Base-by-base conservation (phyloP, 2,888 invertebrate species). In the Cephalotes varians region DNA sequence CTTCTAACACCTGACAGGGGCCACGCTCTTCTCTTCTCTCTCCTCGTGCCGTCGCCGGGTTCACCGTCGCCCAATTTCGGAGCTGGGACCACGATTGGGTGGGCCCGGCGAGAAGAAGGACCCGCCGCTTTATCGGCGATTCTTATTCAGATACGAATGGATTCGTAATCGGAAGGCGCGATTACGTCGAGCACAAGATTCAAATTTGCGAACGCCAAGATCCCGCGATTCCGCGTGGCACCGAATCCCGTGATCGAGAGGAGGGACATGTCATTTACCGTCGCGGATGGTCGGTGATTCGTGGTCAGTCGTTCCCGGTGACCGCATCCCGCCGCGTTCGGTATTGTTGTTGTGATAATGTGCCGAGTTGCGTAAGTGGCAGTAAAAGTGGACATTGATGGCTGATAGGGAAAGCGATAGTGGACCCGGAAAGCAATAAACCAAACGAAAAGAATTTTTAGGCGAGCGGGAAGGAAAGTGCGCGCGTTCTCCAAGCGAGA, bases 1-100 rank as follows among this genome's bases (percentile, higher is more conserved):
- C 94, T 94, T 94, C 94, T 93, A 94, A 94, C 94, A 94, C 94
- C 94, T 94, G 94, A 94, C 94, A 93, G 93, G 92, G 92, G 92
- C 91, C 91, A 91, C 92, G 91, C 91, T 87, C 86, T 89, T 90
- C 90, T 89, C 87, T 90, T 91, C 90, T 91, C 91, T 90, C 91
- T 87, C 88, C 90, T 89, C 85, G 86, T 88, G 84, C 84, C 86
- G 85, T 85, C 85, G 84, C 76, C 87, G 83, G 81, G 85, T 82
- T 80, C 82, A 65, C 77, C 84, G 88, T 85, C 86, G 88, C 85
- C 89, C 85, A 90, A 90, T 90, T 89, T 88, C 87, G 85, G 73
- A 83, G 71, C 84, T 83, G 87, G 90, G 86, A 88, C 90, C 88
- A 82, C 87, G 56, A 60, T 51, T 58, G 87, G 91, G 88, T 84